Conservation (phyloP, 2,797 vertebrate genomes). For the Alfaro cultratus region DNA sequence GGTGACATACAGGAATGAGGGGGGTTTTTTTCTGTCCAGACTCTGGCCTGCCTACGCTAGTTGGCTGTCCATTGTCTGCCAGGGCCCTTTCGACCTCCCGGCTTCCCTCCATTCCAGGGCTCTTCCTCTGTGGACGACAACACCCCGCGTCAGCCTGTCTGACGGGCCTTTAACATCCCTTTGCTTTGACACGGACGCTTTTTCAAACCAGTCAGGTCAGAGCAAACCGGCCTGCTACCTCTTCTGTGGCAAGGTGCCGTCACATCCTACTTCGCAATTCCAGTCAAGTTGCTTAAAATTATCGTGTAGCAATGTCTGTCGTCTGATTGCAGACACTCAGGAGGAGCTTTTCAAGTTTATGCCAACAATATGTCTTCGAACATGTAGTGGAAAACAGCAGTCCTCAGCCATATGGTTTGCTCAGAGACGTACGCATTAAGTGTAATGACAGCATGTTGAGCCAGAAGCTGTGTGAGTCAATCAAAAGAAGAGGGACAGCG, state of each 20-base stretch:
- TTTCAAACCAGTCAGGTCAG: constrained; percentile 4
- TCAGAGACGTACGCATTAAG: constrained; percentile 33
- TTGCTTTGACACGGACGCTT: constrained; percentile 18
- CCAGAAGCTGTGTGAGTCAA: constrained; percentile 36
- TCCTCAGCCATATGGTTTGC: constrained; percentile 28
- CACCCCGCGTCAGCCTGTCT: constrained; percentile 77
- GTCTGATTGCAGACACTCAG: constrained; percentile 3
- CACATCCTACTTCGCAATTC: constrained; percentile 3
- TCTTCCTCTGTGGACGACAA: constrained; percentile 80
- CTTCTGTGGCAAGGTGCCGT: background rate
- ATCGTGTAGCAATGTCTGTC: constrained; percentile 7
- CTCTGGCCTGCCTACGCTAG: constrained; percentile 48
- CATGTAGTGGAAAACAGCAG: constrained; percentile 25
- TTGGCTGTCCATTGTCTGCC: constrained; percentile 73
- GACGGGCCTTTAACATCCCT: constrained; percentile 62
- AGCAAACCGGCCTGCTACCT: background rate
- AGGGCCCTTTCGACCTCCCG: constrained; percentile 69
- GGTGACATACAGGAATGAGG: constrained; percentile 60
- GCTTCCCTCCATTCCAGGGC: constrained; percentile 79
- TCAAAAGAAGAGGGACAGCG: constrained; percentile 23
- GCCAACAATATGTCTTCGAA: constrained; percentile 31
- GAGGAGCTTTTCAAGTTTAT: background rate
- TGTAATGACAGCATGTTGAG: constrained; percentile 34
- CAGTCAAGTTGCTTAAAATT: constrained; percentile 22
- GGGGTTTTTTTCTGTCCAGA: constrained; percentile 54